A percentile compares a stretch with the other conserved stretches of the same genome.
These are phyloP conservation scores for Xanthorhoe spadicearia DNA, from an alignment of 2,888 invertebrate species.

Conservation along the genomic window DNA sequence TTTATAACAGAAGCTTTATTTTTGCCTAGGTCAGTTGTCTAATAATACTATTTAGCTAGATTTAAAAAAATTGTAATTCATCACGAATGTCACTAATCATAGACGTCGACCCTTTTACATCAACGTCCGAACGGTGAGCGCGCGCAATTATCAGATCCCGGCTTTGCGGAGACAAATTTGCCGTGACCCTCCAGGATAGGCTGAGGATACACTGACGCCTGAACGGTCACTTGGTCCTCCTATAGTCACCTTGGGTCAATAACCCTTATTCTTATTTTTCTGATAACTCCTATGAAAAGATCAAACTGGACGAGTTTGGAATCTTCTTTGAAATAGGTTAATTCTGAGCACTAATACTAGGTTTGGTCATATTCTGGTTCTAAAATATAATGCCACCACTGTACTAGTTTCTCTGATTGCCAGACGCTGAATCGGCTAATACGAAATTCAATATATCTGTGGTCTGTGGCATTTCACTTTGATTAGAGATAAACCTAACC, in stretches of 20 bases:
- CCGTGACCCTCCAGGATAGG: constrained; percentile 60
- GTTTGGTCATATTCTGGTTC: not conserved
- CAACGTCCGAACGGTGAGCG: constrained; percentile 38
- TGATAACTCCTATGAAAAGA: not conserved
- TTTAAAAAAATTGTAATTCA: constrained; percentile 24
- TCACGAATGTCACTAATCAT: constrained; percentile 29
- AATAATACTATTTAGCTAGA: not conserved
- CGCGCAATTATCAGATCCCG: constrained; percentile 50
- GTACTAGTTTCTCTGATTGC: not conserved
- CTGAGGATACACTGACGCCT: constrained; percentile 9
- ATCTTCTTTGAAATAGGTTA: not conserved
- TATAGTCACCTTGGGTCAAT: no score
- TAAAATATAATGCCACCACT: not conserved
- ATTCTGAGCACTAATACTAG: no score
- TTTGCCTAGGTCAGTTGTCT: not conserved
- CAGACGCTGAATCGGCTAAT: not conserved
- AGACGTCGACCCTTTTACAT: constrained; percentile 37
- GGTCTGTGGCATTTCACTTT: not conserved
- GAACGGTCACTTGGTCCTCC: not conserved
- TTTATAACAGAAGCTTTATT: not conserved
- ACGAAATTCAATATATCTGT: not conserved
- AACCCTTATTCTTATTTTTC: no score
- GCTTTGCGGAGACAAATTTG: constrained; percentile 69
- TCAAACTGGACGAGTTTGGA: not conserved
- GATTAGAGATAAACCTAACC: no score